Base-by-base conservation (phyloP, 2,888 invertebrate species). In the Trichacis sp. region DNA sequence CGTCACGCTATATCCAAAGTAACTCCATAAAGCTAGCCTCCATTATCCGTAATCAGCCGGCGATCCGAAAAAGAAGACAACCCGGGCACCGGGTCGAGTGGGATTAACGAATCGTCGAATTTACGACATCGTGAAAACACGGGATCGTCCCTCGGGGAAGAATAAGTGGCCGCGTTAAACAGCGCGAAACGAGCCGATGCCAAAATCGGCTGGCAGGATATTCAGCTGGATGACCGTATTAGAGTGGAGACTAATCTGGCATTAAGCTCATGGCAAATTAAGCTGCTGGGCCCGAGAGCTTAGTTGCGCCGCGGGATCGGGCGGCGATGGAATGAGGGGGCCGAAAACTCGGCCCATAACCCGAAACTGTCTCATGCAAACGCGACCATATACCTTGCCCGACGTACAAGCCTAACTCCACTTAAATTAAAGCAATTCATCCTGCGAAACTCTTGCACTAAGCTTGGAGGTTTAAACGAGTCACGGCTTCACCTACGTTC, bases 401-500 rank as follows among this genome's bases (percentile, higher is more conserved):
- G 61, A 54, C 61, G 58, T 58, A 57, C 62, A 73, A 69, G 70
- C 73, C 76, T 75, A 80, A 77, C 78, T 79, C 77, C 76, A 75
- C 76, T 78, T 78, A 79, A 81, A 81, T 79, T 81, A 77, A 81
- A 79, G 74, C 79, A 77, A 80, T 81, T 78, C 78, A 80, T 80
- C 78, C 76, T 74, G 70, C 68, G 70, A 73, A 78, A 79, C 77
- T 80, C 75, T 75, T 59, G 75, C 65, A 70, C 72, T 80, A 78
- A 80, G 80, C 78, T 70, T 58, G 74, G 69, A 72, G 73, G 74
- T 74, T 65, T 77, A 74, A 72, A 75, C 73, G 74, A 77, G 71
- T 71, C 73, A 72, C 69, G 59, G 60, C 57, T 54, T 59, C 60
- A 64, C 49, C 52, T 52, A 59, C 56, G 59, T 55, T 60, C 52